Conservation (phyloP, 2,113 vertebrate genomes). For the Tichodroma muraria region DNA sequence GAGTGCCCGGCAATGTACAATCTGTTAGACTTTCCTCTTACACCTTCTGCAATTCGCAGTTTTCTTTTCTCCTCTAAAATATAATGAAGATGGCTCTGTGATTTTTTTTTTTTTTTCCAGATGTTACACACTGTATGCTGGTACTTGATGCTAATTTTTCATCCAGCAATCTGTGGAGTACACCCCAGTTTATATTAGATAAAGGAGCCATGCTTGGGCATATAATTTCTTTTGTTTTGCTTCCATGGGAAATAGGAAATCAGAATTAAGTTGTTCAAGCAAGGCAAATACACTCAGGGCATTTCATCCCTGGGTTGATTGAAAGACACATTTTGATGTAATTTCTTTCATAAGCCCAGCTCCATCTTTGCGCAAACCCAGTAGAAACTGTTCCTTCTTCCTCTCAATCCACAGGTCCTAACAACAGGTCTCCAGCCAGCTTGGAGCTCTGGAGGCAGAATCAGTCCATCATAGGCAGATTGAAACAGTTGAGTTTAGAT, state of each 20-base stretch:
- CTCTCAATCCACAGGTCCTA: background rate
- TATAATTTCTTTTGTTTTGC: background rate
- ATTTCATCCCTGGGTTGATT: background rate
- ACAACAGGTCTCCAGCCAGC: background rate
- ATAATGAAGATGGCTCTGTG: constrained; percentile 40
- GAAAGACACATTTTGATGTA: background rate
- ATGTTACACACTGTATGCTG: constrained; percentile 17
- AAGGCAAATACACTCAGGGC: background rate
- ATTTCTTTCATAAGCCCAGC: background rate
- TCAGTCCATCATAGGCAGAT: background rate
- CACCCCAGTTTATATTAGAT: background rate
- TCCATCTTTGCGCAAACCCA: background rate
- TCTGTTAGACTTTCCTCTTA: constrained; percentile 53
- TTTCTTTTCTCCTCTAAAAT: constrained; percentile 43
- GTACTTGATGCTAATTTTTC: constrained; percentile 28
- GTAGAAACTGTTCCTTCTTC: background rate
- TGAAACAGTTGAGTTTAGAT: background rate
- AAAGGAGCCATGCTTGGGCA: background rate
- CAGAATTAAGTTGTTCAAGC: background rate
- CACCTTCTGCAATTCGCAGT: background rate
- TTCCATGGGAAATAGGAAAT: background rate
- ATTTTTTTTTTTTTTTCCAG: constrained; percentile 41
- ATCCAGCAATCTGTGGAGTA: background rate
- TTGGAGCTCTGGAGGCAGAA: background rate
- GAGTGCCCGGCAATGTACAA: background rate